Evolutionary conservation across 1,140 invertebrate genomes (phyloP).

Genomic region (Lepidostoma basale): DNA sequence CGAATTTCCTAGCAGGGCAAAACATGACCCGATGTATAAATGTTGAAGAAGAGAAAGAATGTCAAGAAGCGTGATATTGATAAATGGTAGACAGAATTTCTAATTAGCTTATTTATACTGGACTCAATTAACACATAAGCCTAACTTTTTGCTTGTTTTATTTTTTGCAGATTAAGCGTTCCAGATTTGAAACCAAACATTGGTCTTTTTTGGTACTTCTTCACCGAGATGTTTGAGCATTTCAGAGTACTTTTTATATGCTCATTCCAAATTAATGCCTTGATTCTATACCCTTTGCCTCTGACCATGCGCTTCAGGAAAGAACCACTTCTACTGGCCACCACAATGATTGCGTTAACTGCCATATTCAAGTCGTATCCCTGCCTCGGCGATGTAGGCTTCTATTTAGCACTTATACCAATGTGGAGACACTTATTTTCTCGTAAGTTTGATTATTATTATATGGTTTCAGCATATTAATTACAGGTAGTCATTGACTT

Average conservation of each 20-base stretch:
- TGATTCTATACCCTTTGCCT: constrained; percentile 89
- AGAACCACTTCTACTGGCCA: constrained; percentile 86
- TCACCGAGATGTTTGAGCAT: constrained; percentile 99
- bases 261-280: constrained; percentile 95
- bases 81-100: too few species aligned
- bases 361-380: constrained; percentile 98
- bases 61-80: too few species aligned
- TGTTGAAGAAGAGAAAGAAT: too few species aligned
- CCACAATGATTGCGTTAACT: constrained; percentile 82
- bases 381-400: constrained; percentile 90
- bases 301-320: constrained; percentile 83
- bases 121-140: too few species aligned
- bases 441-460: constrained; percentile 70
- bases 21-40: too few species aligned
- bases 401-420: constrained; percentile 89
- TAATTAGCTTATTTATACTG: too few species aligned
- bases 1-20: too few species aligned
- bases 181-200: constrained; percentile 96
- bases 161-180: constrained; percentile 73
- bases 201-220: constrained; percentile 99
- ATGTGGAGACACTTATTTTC: constrained; percentile 89
- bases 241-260: constrained; percentile 94
- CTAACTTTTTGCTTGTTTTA: too few species aligned
- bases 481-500: too few species aligned
- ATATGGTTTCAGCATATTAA: too few species aligned